Base-by-base conservation (phyloP, 1,140 invertebrate genomes). In the Drosophila hydei region DNA sequence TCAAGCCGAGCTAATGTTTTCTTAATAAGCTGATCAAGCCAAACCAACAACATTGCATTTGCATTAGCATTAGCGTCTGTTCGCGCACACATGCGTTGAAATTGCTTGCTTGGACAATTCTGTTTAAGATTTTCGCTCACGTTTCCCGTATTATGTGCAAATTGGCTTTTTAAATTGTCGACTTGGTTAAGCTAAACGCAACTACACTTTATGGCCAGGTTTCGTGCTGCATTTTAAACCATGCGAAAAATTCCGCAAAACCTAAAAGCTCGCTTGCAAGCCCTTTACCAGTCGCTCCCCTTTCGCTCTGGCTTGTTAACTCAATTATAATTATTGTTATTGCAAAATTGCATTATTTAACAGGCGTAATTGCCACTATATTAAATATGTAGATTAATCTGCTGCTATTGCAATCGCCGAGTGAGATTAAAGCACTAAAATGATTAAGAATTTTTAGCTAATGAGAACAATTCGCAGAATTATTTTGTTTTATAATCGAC, bases 111-210 rank as follows among this genome's bases (percentile, higher is more conserved):
- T 45, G 55, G 23, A 42, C 69, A 78, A 74, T 75, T 78, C 62
- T 64, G 61, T 30, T 84, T 88, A 89, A 69, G 78, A 51, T 89
- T 89, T 88, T 79, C 54, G 75, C 84, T 88, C 83, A 88, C 83
- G 83, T 88, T 89, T 76, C 27, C 27, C 75, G 75, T 77, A 88
- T 88, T 88, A 88, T 88, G 79, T 84, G 84, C 78, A 88, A 88
- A 88, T 89, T 83, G 84, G 79, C 79, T 89, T 88, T 89, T 88
- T 84, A 89, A 88, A 89, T 88, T 89, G 83, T 83, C 76, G 83
- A 83, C 78, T 87, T 88, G 83, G 74, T 81, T 83, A 88, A 88
- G 68, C 78, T 75, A 87, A 87, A 75, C 75, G 83, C 83, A 88
- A 59, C 75, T 81, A 88, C 83, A 88, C 78, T 87, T 87, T 87